Base-by-base conservation (phyloP, 2,113 vertebrate genomes). In the Hemiprocne comata region DNA sequence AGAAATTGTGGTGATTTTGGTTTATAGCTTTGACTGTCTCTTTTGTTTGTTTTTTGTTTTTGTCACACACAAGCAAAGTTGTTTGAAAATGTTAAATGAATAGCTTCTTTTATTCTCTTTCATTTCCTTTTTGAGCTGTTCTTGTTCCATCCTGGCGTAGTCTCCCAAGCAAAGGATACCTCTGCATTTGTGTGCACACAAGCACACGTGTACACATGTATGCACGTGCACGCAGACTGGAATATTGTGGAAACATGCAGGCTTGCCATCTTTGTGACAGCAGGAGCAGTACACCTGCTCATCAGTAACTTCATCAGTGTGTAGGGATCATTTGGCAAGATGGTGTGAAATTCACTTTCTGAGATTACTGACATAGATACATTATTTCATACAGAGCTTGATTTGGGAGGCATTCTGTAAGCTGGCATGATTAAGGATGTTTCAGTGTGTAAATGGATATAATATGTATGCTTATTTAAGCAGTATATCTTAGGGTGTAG, bases 161-260 rank as follows among this genome's bases (percentile, higher is more conserved):
- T 25, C 83, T 71, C 74, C 34, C 53, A 82, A 48, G 55, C 7
- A 2, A 51, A 72, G 73, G 42, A 20, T 48, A 28, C 46, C 34
- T 16, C 31, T 94, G 25, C 8, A 2, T 61, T 69, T 84, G 19
- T 46, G 20, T 38, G 26, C 40, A 34, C 9, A 2, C 33, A n/a
- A 50, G 16, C 62, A 15, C 11, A 6, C 3, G 11, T 13, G 12
- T 21, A 33, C 0, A 0, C 18, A 7, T 24, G 17, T 13, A 2
- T 11, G 15, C 20, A 19, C 24, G 6, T 2, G 0, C 33, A 11
- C 10, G 9, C 15, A 42, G n/a, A 26, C 25, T 10, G 34, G 29
- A 12, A 60, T 89, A 6, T 18, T 77, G n/a, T 50, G 36, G 31
- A 65, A 92, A 57, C 25, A 4, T 1, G 5, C 20, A 11, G 21